Conservation (phyloP, 2,113 vertebrate species). For the Eclectus roratus region DNA sequence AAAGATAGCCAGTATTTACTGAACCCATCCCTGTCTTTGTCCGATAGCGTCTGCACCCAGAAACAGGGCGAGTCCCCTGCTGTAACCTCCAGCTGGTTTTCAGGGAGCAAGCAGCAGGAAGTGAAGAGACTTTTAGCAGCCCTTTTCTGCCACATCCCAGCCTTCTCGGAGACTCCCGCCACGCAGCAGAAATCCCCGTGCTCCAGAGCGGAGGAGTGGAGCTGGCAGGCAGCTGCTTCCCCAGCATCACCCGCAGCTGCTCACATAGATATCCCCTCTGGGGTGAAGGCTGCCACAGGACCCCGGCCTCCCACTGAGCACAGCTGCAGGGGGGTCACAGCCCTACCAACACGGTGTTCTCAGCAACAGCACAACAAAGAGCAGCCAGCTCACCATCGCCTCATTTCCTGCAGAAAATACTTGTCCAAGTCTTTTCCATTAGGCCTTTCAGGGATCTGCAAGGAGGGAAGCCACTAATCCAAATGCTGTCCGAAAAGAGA, state of each 20-base stretch:
- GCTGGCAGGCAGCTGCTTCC: not conserved
- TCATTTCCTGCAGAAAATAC: not conserved
- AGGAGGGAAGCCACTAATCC: not conserved
- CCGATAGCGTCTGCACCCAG: not conserved
- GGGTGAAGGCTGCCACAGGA: not conserved
- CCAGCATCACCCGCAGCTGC: not conserved
- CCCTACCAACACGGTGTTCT: fast-evolving
- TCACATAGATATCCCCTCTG: not conserved
- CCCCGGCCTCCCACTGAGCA: not conserved
- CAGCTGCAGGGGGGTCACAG: not conserved
- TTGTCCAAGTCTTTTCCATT: fast-evolving
- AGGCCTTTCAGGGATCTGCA: fast-evolving
- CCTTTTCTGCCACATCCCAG: not conserved
- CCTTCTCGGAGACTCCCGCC: not conserved
- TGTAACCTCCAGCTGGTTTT: not conserved
- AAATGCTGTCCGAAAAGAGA: not conserved
- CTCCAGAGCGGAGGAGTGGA: not conserved
- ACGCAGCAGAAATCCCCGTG: not conserved
- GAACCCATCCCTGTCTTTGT: not conserved
- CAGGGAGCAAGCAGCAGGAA: fast-evolving
- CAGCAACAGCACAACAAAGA: not conserved
- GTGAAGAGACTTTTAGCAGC: not conserved
- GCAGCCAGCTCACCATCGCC: not conserved
- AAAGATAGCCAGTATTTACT: not conserved
- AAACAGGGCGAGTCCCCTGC: not conserved